A percentile compares a stretch with the other conserved stretches of the same genome.
Conservation (phyloP, 2,797 vertebrate genomes). For the Sebastes melanostomus region DNA sequence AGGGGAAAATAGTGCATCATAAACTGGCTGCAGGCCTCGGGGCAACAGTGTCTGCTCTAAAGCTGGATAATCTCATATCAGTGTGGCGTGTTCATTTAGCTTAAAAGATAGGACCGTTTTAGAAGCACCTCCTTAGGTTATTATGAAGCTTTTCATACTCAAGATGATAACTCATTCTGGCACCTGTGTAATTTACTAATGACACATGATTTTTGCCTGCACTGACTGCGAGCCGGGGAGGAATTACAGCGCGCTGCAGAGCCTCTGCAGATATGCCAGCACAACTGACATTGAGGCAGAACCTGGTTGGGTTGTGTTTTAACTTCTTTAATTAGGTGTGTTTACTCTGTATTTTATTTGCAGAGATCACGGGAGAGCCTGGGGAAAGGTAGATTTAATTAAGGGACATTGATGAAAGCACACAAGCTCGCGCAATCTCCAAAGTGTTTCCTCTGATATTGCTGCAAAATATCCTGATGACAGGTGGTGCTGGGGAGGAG, state of each 20-base stretch:
- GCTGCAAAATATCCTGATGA: constrained; percentile 79
- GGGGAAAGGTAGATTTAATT: constrained; percentile 85
- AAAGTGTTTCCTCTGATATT: constrained; percentile 80
- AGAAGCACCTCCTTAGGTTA: constrained; percentile 87
- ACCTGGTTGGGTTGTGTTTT: constrained; percentile 67
- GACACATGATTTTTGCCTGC: constrained; percentile 83
- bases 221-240: constrained; percentile 61
- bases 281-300: constrained; percentile 65
- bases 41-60: constrained; percentile 77
- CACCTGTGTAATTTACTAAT: constrained; percentile 90
- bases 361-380: constrained; percentile 78
- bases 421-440: constrained; percentile 74
- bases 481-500: constrained; percentile 78
- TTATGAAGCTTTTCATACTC: constrained; percentile 85
- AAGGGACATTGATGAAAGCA: constrained; percentile 85
- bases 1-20: constrained; percentile 78
- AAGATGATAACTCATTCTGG: constrained; percentile 86
- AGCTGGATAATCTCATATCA: constrained; percentile 87
- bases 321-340: constrained; percentile 83
- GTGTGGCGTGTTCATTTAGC: constrained; percentile 85
- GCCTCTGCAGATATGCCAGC: constrained; percentile 58
- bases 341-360: constrained; percentile 81
- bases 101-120: constrained; percentile 84
- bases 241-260: constrained; percentile 62
- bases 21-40: constrained; percentile 80